Percentiles rank a stretch among this genome's conserved stretches.
Evolutionary conservation across 2,888 invertebrate genomes (phyloP).

Genomic region (Mycogona germanica): DNA sequence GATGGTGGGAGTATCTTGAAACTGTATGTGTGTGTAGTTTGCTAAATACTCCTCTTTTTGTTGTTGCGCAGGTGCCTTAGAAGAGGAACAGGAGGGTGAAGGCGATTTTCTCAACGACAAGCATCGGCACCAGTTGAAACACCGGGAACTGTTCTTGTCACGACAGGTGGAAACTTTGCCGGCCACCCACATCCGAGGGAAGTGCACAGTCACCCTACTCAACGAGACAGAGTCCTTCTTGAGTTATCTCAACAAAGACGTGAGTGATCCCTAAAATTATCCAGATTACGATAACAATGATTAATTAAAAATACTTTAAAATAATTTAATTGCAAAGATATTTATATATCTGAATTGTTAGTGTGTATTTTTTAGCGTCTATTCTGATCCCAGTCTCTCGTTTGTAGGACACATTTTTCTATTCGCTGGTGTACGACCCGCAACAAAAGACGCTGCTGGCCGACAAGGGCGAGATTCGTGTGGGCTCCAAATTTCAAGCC

Average conservation of each 20-base stretch:
- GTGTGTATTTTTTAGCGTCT: neutral
- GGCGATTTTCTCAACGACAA: conserved; percentile 49
- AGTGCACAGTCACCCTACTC: conserved; percentile 96
- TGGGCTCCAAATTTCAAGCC: conserved; percentile 93
- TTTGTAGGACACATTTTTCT: conserved; percentile 94
- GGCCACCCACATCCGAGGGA: conserved; percentile 97
- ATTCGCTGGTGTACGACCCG: conserved; percentile 99
- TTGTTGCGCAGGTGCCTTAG: conserved; percentile 39
- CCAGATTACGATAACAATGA: neutral
- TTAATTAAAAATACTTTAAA: neutral
- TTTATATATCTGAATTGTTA: neutral
- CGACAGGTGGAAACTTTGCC: conserved; percentile 91
- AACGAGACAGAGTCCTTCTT: conserved; percentile 96
- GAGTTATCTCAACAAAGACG: conserved; percentile 93
- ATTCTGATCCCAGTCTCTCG: no score
- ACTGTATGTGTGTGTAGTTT: neutral
- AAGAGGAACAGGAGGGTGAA: conserved; percentile 51
- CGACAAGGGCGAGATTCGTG: conserved; percentile 90
- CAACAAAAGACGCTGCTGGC: conserved; percentile 96
- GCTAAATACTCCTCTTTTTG: neutral
- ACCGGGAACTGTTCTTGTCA: conserved; percentile 95
- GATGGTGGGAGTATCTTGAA: neutral
- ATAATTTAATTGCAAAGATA: neutral
- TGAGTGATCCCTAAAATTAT: conserved; percentile 40
- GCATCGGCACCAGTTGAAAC: conserved; percentile 91